Conservation (phyloP, 2,888 invertebrate genomes). For the Drosophila stalkeri region DNA sequence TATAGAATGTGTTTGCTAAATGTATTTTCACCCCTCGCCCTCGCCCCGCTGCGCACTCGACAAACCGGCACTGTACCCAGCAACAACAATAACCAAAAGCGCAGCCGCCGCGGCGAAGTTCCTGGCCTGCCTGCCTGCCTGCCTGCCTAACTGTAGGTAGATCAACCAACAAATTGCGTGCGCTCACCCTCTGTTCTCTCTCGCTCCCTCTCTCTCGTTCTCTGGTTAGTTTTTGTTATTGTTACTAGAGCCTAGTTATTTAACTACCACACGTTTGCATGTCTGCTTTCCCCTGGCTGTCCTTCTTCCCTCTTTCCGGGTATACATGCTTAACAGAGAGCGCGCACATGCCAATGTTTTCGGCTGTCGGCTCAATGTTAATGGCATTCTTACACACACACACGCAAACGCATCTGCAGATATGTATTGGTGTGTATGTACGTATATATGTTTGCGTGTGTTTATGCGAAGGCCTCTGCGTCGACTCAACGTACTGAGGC, state of each 20-base stretch:
- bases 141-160: conserved; percentile 34
- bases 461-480: conserved; percentile 52
- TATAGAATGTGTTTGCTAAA: conserved; percentile 42
- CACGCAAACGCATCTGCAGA: background rate
- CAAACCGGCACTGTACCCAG: conserved; percentile 63
- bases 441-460: background rate
- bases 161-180: conserved; percentile 35
- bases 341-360: conserved; percentile 60
- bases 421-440: conserved; percentile 3
- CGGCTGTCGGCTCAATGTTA: conserved; percentile 64
- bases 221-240: conserved; percentile 32
- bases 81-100: conserved; percentile 31
- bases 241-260: conserved; percentile 34
- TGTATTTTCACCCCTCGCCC: conserved; percentile 34
- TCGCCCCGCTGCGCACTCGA: conserved; percentile 22
- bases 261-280: conserved; percentile 58
- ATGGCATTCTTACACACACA: conserved; percentile 55
- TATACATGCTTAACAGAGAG: conserved; percentile 46
- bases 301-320: conserved; percentile 25
- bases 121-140: conserved; percentile 24
- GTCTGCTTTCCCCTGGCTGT: conserved; percentile 29
- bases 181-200: conserved; percentile 17
- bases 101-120: conserved; percentile 31
- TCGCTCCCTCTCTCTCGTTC: conserved; percentile 2
- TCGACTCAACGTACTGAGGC: conserved; percentile 38